phyloP scores from a whole-genome alignment of 2,888 invertebrate species.

The Caenorhabditis sulstoni region DNA sequence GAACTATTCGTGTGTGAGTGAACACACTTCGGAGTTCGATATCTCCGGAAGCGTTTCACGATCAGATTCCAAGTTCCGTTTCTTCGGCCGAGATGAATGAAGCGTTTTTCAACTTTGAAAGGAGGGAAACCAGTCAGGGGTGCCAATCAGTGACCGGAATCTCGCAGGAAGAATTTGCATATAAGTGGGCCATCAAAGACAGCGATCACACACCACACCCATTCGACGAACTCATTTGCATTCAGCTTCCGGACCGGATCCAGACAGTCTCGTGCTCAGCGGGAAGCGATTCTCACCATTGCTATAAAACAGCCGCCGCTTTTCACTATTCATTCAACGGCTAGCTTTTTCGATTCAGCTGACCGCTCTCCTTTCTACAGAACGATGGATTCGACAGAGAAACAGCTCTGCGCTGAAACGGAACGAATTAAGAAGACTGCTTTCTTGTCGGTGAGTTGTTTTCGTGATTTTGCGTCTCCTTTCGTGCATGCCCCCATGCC shows the following conservation, averaged over 20 bases:
- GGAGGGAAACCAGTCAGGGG: constrained; percentile 45
- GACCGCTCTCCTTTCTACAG: neutral
- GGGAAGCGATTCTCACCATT: constrained; percentile 26
- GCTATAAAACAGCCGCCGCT: constrained; percentile 29
- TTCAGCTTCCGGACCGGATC: constrained; percentile 52
- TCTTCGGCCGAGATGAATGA: constrained; percentile 37
- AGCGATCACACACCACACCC: constrained; percentile 50
- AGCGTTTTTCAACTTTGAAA: constrained; percentile 30
- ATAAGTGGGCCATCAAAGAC: constrained; percentile 57
- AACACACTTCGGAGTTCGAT: neutral
- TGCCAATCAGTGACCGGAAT: constrained; percentile 47
- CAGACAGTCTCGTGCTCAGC: constrained; percentile 53
- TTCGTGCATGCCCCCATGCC: no score
- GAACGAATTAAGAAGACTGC: constrained; percentile 54
- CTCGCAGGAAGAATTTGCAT: constrained; percentile 51
- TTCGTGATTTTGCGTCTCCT: neutral
- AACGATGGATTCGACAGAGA: constrained; percentile 50
- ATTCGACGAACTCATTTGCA: constrained; percentile 52
- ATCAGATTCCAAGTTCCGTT: constrained; percentile 23
- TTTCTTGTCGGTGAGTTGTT: constrained; percentile 48
- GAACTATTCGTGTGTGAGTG: no score
- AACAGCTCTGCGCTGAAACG: constrained; percentile 41
- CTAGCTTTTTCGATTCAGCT: neutral
- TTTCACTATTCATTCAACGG: constrained; percentile 15
- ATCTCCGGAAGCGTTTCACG: neutral